Percentiles rank a stretch among this genome's conserved stretches.
phyloP scores from a whole-genome alignment of 2,888 invertebrate species.

The Campopleginae sp. region DNA sequence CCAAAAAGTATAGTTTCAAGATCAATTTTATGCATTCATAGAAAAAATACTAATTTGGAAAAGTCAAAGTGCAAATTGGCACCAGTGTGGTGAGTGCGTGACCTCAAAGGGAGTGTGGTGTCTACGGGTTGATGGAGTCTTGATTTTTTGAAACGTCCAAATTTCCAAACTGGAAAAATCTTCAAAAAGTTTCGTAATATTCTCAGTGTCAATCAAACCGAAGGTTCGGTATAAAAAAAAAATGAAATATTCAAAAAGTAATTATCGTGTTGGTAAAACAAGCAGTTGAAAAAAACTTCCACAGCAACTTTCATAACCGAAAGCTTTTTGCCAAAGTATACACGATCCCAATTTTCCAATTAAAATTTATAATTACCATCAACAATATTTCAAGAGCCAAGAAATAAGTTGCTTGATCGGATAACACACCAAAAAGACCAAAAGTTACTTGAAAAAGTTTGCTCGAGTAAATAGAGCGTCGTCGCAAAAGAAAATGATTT shows the following conservation, averaged over 20 bases:
- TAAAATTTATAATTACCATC: neutral
- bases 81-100: no score
- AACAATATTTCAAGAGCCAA: neutral
- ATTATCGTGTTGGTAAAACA: neutral
- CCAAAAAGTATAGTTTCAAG: no score
- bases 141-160: neutral
- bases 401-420: constrained; percentile 7
- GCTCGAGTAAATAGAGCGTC: neutral
- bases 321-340: neutral
- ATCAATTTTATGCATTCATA: no score
- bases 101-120: no score
- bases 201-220: neutral
- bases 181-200: neutral
- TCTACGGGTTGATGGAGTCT: no score
- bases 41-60: no score
- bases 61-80: no score
- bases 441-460: neutral
- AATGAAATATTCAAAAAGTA: neutral
- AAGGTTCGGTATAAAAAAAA: neutral
- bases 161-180: neutral
- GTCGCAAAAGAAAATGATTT: constrained; percentile 7
- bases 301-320: neutral
- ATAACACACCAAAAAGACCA: neutral
- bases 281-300: neutral
- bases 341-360: constrained; percentile 18